Evolutionary conservation across 2,888 invertebrate genomes (phyloP).

Genomic region (Himalopsyche anomala): DNA sequence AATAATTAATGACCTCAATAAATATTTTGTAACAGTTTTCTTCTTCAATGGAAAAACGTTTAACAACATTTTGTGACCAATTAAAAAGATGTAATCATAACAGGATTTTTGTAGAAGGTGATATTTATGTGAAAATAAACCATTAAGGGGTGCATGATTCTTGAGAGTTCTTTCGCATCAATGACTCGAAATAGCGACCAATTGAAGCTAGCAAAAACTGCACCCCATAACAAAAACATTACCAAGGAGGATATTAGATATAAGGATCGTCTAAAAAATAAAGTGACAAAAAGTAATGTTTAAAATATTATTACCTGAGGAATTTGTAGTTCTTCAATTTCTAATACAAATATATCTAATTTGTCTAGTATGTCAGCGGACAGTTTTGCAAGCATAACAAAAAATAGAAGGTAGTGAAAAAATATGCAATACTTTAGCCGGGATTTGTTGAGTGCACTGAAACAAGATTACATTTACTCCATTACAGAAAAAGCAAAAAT

Average conservation of each 20-base stretch:
- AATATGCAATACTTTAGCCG: constrained; percentile 96
- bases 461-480: constrained; percentile 70
- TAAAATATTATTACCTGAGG: constrained; percentile 78
- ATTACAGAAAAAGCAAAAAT: constrained; percentile 44
- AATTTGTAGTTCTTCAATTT: constrained; percentile 94
- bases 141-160: too few relatives aligned
- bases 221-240: background rate
- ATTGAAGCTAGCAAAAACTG: too few relatives aligned
- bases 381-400: constrained; percentile 93
- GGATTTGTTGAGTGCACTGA: constrained; percentile 96
- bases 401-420: constrained; percentile 92
- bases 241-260: constrained; percentile 3
- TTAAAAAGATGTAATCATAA: too few relatives aligned
- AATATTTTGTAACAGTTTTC: too few relatives aligned
- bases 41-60: too few relatives aligned
- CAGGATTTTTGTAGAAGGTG: too few relatives aligned
- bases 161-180: too few relatives aligned
- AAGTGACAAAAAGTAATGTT: constrained; percentile 42
- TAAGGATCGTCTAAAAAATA: background rate
- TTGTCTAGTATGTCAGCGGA: constrained; percentile 94
- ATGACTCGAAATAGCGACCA: too few relatives aligned
- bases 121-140: too few relatives aligned
- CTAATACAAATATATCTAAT: constrained; percentile 94
- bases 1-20: too few relatives aligned
- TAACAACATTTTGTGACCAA: too few relatives aligned